Percentiles rank a stretch among this genome's conserved stretches.
Evolutionary conservation across 2,888 invertebrate species (phyloP).

Genomic region (Nomada fabriciana): DNA sequence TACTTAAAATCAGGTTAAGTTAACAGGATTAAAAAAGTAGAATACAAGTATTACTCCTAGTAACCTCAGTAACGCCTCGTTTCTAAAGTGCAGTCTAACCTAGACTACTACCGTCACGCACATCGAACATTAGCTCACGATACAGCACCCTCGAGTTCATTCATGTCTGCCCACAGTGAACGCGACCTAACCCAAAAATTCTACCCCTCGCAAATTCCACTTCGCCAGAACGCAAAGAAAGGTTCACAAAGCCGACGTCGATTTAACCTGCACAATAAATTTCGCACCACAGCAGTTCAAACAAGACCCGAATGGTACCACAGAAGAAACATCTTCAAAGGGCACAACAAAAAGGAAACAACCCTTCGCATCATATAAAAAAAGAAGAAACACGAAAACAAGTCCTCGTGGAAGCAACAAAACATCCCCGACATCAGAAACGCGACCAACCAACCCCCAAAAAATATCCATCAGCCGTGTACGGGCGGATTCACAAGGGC

Average conservation of each 20-base stretch:
- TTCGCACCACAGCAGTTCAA: not conserved
- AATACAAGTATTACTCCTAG: not conserved
- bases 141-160: not conserved
- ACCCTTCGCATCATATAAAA: not conserved
- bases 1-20: not conserved
- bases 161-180: not conserved
- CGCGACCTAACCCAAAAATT: not conserved
- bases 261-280: not conserved
- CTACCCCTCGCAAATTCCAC: not conserved
- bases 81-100: not conserved
- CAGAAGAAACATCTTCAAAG: no score
- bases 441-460: slow-evolving; percentile 9
- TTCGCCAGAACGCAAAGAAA: no score
- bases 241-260: no score
- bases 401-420: slow-evolving; percentile 5
- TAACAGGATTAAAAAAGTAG: not conserved
- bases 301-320: no score
- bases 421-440: slow-evolving; percentile 8
- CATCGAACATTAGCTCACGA: not conserved
- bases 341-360: not conserved
- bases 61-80: not conserved
- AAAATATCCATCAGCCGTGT: slow-evolving; percentile 14
- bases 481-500: slow-evolving; percentile 19
- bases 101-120: not conserved
- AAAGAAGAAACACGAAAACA: not conserved